phyloP scores from a whole-genome alignment of 2,888 invertebrate species.

The Autographa gamma region DNA sequence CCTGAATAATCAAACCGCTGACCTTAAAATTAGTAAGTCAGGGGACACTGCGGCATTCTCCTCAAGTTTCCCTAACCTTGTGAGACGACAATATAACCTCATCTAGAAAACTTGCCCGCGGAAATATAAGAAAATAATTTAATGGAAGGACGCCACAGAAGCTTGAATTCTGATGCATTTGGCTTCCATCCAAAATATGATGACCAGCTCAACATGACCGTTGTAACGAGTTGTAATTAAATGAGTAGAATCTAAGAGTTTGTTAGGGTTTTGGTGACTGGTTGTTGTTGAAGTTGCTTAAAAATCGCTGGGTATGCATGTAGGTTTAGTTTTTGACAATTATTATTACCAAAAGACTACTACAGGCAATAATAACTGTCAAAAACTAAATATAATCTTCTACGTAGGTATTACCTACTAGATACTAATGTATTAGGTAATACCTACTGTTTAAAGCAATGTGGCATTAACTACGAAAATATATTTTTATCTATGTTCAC shows the following conservation, averaged over 20 bases:
- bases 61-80: constrained; percentile 15
- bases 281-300: constrained; percentile 28
- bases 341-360: too few species aligned
- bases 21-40: neutral
- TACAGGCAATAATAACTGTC: too few species aligned
- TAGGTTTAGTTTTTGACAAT: constrained; percentile 39
- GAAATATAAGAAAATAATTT: constrained; percentile 48
- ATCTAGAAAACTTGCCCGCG: constrained; percentile 40
- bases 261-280: constrained; percentile 21
- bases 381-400: too few species aligned
- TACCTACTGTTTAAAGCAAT: too few species aligned
- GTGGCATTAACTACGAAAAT: too few species aligned
- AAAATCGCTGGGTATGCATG: constrained; percentile 42
- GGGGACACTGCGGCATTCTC: neutral
- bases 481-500: too few species aligned
- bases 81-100: constrained; percentile 35
- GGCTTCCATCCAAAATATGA: constrained; percentile 47
- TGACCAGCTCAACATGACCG: constrained; percentile 32
- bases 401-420: too few species aligned
- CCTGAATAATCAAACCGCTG: neutral
- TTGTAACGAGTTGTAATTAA: constrained; percentile 20
- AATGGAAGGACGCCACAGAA: constrained; percentile 41
- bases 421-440: too few species aligned
- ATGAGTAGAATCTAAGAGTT: constrained; percentile 20
- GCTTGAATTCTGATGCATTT: constrained; percentile 58